phyloP scores from a whole-genome alignment of 2,888 invertebrate genomes.

The Drosophila birchii region DNA sequence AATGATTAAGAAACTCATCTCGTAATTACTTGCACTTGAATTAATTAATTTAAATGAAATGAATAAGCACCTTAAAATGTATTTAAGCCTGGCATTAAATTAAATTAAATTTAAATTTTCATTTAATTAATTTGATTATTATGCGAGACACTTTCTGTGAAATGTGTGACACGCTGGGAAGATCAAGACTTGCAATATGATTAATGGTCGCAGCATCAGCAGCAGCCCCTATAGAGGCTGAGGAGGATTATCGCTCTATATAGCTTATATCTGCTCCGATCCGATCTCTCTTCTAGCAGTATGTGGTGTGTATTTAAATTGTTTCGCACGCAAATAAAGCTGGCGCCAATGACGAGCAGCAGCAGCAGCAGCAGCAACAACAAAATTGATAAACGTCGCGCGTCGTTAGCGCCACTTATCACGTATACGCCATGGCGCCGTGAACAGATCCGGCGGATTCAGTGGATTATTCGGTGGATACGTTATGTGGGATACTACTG shows the following conservation, averaged over 20 bases:
- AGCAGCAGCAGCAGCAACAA: slow-evolving; percentile 39
- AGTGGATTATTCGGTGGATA: not conserved
- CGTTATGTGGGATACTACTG: not conserved
- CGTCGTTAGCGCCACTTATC: slow-evolving; percentile 80
- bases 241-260: slow-evolving; percentile 26
- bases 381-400: slow-evolving; percentile 76
- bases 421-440: slow-evolving; percentile 78
- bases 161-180: slow-evolving; percentile 19
- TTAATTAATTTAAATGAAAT: not conserved
- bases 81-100: not conserved
- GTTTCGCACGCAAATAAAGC: slow-evolving; percentile 79
- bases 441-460: slow-evolving; percentile 16
- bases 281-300: slow-evolving; percentile 19
- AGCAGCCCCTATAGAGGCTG: not conserved
- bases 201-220: slow-evolving; percentile 13
- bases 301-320: slow-evolving; percentile 59
- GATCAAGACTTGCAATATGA: slow-evolving; percentile 37
- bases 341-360: slow-evolving; percentile 71
- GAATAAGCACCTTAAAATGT: not conserved
- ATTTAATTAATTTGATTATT: slow-evolving; percentile 23
- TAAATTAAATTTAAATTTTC: slow-evolving; percentile 4
- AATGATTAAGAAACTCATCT: not conserved
- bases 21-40: not conserved
- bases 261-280: slow-evolving; percentile 11
- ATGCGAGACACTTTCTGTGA: slow-evolving; percentile 18